These are phyloP conservation scores for Anguilla anguilla DNA, from an alignment of 2,797 vertebrate genomes.

Conservation along the genomic window DNA sequence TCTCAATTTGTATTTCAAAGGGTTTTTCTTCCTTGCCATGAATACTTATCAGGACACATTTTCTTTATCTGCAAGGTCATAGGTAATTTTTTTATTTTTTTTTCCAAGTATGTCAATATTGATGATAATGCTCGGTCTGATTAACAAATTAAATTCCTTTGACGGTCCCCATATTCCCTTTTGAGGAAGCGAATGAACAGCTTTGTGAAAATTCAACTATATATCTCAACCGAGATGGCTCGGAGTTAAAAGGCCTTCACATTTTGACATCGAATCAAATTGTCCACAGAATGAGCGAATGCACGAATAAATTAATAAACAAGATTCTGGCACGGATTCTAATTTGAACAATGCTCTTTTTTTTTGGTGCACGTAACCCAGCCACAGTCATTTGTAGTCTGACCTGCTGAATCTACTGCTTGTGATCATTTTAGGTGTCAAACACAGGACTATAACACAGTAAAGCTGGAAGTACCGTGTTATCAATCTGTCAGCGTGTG, in stretches of 20 bases:
- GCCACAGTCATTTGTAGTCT: background rate
- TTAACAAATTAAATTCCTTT: background rate
- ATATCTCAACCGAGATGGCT: background rate
- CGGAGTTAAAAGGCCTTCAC: background rate
- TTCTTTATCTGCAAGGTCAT: background rate
- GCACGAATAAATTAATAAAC: background rate
- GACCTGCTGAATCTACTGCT: background rate
- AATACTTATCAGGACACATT: slow-evolving; percentile 1
- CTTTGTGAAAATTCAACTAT: background rate
- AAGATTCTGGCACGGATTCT: background rate
- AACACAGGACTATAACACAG: background rate
- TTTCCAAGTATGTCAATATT: background rate
- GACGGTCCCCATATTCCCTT: background rate
- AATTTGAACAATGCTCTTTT: background rate
- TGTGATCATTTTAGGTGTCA: slow-evolving; percentile 3
- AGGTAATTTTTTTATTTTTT: too few relatives aligned
- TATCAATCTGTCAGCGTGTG: background rate
- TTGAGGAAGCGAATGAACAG: background rate
- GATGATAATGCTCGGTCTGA: background rate
- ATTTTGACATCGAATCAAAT: slow-evolving; percentile 6
- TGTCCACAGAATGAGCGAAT: background rate
- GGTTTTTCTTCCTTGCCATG: background rate
- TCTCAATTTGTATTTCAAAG: slow-evolving; percentile 5
- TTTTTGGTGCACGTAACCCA: background rate
- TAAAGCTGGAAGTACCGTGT: background rate